Percentiles rank a stretch among this genome's conserved stretches.
Evolutionary conservation across 2,113 vertebrate species (phyloP).

Genomic region (Ciconia boyciana): DNA sequence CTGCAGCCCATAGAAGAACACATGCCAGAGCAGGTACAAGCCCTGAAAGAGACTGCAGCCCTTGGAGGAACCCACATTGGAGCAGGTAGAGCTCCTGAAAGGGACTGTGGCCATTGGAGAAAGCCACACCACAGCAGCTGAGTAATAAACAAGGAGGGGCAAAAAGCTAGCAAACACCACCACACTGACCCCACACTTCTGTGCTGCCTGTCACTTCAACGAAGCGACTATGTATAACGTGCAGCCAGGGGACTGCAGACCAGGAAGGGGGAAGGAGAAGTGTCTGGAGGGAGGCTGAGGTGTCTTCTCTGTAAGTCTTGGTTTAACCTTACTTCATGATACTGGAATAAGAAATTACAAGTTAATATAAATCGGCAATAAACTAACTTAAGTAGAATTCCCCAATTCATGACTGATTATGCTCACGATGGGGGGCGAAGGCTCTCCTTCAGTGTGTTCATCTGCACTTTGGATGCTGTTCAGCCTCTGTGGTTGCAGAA

Average conservation of each 20-base stretch:
- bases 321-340: not conserved
- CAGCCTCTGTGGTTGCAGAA: not conserved
- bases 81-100: not conserved
- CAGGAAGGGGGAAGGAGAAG: not conserved
- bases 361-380: not conserved
- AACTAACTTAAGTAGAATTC: not conserved
- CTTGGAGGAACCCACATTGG: not conserved
- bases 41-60: not conserved
- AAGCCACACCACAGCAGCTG: not conserved
- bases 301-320: not conserved
- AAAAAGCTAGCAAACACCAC: not conserved
- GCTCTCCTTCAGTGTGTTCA: not conserved
- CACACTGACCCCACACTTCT: not conserved
- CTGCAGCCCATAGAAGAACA: not conserved
- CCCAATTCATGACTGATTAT: not conserved
- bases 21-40: not conserved
- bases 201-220: accelerated
- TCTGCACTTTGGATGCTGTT: not conserved
- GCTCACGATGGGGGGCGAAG: not conserved
- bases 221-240: accelerated
- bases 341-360: not conserved
- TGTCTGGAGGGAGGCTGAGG: not conserved
- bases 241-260: not conserved
- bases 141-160: not conserved
- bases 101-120: not conserved